Conservation (phyloP, 2,888 invertebrate genomes). For the Cyclophora punctaria region DNA sequence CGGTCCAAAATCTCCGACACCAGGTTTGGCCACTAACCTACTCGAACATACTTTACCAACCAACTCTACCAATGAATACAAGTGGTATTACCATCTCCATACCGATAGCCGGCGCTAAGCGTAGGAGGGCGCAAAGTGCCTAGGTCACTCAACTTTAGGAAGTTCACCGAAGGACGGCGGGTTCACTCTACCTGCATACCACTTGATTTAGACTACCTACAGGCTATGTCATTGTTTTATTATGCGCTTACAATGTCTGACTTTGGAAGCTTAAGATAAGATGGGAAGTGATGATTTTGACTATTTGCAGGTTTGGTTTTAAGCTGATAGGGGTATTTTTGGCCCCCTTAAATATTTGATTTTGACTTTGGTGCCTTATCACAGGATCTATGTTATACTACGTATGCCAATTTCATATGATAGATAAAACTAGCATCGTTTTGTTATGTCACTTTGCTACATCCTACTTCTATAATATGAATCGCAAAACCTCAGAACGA, state of each 20-base stretch:
- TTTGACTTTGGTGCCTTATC: neutral
- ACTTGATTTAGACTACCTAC: conserved; percentile 20
- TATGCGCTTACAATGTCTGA: too few relatives aligned
- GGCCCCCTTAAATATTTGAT: neutral
- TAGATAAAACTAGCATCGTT: too few relatives aligned
- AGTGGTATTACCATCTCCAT: conserved; percentile 11
- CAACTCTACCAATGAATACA: too few relatives aligned
- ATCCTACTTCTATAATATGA: too few relatives aligned
- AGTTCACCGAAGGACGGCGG: conserved; percentile 35
- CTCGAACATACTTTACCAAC: too few relatives aligned
- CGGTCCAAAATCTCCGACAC: too few relatives aligned
- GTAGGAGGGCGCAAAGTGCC: conserved; percentile 30
- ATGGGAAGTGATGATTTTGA: neutral
- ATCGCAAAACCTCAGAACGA: too few relatives aligned
- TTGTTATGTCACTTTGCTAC: too few relatives aligned
- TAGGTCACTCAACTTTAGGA: conserved; percentile 42
- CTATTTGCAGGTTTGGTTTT: too few relatives aligned
- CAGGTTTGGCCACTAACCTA: too few relatives aligned
- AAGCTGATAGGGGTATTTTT: neutral
- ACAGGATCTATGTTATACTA: neutral
- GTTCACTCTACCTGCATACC: conserved; percentile 12
- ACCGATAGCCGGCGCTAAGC: conserved; percentile 16
- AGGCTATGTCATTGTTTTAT: conserved; percentile 9
- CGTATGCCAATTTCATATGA: too few relatives aligned
- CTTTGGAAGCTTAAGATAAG: neutral